Evolutionary conservation across 2,797 vertebrate genomes (phyloP).

Genomic region (Phoxinus dragarum): DNA sequence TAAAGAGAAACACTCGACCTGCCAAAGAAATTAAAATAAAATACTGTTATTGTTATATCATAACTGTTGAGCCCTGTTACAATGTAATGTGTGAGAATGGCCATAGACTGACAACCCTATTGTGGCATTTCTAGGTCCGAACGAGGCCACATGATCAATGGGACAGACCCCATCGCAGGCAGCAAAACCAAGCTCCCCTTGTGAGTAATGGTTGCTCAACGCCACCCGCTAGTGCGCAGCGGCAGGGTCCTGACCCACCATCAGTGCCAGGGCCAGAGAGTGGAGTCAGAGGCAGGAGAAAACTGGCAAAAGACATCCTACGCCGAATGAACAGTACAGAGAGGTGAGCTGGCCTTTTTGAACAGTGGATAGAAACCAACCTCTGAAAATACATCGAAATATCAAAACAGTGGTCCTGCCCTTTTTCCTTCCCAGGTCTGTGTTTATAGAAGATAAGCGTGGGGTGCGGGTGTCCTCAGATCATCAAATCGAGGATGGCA

Average conservation of each 20-base stretch:
- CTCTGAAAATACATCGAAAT: background rate
- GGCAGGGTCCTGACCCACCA: background rate
- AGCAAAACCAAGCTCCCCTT: background rate
- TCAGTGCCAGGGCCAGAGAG: slow-evolving; percentile 45
- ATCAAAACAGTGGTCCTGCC: background rate
- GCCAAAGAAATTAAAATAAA: background rate
- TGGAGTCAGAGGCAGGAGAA: slow-evolving; percentile 53
- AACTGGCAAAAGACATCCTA: slow-evolving; percentile 66
- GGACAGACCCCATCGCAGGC: slow-evolving; percentile 31
- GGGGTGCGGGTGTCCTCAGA: slow-evolving; percentile 76
- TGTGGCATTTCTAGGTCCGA: slow-evolving; percentile 42
- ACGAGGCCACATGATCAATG: slow-evolving; percentile 51
- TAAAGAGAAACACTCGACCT: background rate
- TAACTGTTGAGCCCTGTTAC: background rate
- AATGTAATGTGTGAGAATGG: background rate
- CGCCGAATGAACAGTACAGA: slow-evolving; percentile 59
- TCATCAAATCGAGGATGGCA: slow-evolving; percentile 62
- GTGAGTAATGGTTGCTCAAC: background rate
- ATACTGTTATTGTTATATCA: background rate
- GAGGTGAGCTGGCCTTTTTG: slow-evolving; percentile 61
- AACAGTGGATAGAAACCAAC: background rate
- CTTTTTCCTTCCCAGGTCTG: slow-evolving; percentile 68
- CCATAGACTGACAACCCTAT: background rate
- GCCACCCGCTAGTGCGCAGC: background rate
- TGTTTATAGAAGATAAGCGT: slow-evolving; percentile 77